These are phyloP conservation scores for Myripristis jacobus DNA, from an alignment of 2,797 vertebrate species.

Conservation along the genomic window DNA sequence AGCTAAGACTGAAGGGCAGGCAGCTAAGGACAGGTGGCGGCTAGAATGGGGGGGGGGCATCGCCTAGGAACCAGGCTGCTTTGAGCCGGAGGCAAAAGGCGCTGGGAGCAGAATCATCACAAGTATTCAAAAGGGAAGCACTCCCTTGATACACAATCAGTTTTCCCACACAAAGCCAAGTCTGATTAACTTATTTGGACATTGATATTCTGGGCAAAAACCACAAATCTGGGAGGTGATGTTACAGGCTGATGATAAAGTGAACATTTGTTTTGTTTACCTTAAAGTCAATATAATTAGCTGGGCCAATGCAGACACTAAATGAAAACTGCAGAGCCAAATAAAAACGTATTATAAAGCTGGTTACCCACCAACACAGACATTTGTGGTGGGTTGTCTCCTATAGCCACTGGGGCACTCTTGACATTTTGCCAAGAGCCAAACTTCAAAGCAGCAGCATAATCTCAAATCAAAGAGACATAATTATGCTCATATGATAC, in stretches of 20 bases:
- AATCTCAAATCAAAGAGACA: slow-evolving; percentile 65
- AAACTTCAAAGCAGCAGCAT: slow-evolving; percentile 63
- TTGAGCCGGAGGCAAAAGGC: slow-evolving; percentile 3
- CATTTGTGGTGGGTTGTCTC: slow-evolving; percentile 21
- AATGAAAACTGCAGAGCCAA: neutral
- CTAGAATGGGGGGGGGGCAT: slow-evolving; percentile 3
- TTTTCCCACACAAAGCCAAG: slow-evolving; percentile 15
- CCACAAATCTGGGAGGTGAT: neutral
- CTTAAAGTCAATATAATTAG: slow-evolving; percentile 5
- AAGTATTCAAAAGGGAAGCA: slow-evolving; percentile 7
- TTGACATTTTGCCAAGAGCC: slow-evolving; percentile 44
- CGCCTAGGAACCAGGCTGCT: slow-evolving; percentile 16
- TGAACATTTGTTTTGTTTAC: slow-evolving; percentile 1
- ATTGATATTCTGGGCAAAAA: slow-evolving; percentile 9
- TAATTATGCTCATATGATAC: slow-evolving; percentile 59
- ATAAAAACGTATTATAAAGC: slow-evolving; percentile 1
- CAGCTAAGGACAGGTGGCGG: slow-evolving; percentile 58
- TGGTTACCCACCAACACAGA: slow-evolving; percentile 16
- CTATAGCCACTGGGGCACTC: slow-evolving; percentile 12
- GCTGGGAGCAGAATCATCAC: slow-evolving; percentile 27
- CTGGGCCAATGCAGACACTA: neutral
- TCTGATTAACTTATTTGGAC: slow-evolving; percentile 17
- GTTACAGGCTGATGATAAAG: neutral
- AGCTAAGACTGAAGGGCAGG: slow-evolving; percentile 62
- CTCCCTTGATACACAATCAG: neutral